Evolutionary conservation across 1,140 invertebrate species (phyloP).

Genomic region (Melanaphis sacchari): DNA sequence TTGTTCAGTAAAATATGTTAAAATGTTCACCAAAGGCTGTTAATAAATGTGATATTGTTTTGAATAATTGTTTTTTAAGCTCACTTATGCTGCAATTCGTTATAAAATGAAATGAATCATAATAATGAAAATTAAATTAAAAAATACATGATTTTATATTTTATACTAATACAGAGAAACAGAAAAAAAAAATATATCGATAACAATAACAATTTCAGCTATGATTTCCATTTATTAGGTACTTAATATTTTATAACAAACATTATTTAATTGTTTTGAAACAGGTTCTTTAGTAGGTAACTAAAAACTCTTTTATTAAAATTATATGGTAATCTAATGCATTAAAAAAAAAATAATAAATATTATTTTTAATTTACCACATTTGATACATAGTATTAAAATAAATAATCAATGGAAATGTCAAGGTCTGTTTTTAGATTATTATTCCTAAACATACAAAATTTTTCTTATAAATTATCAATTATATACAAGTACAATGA

Average conservation of each 20-base stretch:
- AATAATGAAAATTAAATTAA: neutral
- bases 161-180: neutral
- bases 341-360: neutral
- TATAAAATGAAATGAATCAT: neutral
- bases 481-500: neutral
- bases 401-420: neutral
- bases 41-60: neutral
- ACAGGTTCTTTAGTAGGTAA: neutral
- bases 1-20: neutral
- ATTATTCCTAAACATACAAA: neutral
- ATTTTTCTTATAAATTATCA: neutral
- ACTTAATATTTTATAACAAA: neutral
- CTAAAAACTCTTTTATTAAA: neutral
- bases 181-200: neutral
- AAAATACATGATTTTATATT: neutral
- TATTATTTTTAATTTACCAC: neutral
- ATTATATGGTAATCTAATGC: neutral
- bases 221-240: neutral
- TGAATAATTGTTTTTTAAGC: constrained; percentile 10
- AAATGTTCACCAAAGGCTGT: neutral
- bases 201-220: neutral
- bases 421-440: neutral
- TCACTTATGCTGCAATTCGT: neutral
- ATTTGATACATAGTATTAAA: neutral
- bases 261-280: neutral